A percentile compares a stretch with the other conserved stretches of the same genome.
phyloP scores from a whole-genome alignment of 2,797 vertebrate genomes.

The Phoxinus dragarum region DNA sequence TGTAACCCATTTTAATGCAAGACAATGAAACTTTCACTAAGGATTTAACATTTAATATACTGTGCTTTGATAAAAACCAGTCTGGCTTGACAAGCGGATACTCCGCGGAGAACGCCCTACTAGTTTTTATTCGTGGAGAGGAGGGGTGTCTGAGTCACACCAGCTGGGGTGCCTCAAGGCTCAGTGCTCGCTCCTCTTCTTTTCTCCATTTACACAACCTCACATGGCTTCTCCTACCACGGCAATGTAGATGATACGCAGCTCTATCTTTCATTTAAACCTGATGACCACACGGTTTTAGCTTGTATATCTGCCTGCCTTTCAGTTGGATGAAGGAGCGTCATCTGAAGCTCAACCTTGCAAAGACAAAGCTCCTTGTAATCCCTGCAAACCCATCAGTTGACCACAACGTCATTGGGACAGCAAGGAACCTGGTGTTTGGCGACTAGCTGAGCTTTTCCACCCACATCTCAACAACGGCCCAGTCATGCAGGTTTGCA shows the following conservation, averaged over 20 bases:
- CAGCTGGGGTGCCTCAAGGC: neutral
- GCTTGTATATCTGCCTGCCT: neutral
- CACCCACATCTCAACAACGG: neutral
- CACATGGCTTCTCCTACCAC: neutral
- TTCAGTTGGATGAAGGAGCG: neutral
- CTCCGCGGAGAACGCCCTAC: neutral
- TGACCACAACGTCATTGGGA: neutral
- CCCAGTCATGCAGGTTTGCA: neutral
- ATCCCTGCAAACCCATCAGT: neutral
- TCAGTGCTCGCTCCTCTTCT: neutral
- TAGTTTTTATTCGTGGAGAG: neutral
- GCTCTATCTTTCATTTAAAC: neutral
- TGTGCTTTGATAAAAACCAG: neutral
- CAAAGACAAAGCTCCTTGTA: neutral
- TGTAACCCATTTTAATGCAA: conserved; percentile 2
- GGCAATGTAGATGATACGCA: too few relatives aligned
- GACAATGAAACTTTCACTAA: neutral
- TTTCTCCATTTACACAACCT: neutral
- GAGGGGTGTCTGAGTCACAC: too few relatives aligned
- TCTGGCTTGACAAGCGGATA: neutral
- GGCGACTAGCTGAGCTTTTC: neutral
- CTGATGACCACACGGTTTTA: neutral
- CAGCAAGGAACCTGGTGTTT: neutral
- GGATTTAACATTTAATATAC: neutral
- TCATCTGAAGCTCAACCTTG: neutral